Base-by-base conservation (phyloP, 2,797 vertebrate species). In the Fistularia tabacaria region DNA sequence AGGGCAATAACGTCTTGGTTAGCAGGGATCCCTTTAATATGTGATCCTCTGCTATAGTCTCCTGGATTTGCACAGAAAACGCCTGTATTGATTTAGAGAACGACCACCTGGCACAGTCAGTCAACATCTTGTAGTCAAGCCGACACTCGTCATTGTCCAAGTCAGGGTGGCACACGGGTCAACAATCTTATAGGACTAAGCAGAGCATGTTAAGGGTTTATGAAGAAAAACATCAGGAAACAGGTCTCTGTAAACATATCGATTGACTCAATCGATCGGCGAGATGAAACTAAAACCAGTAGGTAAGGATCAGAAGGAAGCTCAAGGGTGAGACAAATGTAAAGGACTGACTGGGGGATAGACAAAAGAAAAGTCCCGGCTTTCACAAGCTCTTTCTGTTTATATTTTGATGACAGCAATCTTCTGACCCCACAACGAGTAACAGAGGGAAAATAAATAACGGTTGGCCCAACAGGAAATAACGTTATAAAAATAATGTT, bases 401-500 rank as follows among this genome's bases (percentile, higher is more conserved):
- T 77, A 76, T 81, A 73, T 74, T 79, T 74, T 67, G 82, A 83
- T 70, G 66, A 68, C 73, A 36, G 76, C 83, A 74, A 59, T 71
- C 54, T 36, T 52, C 58, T 82, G 83, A 84, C 81, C 82, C 71
- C 71, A 83, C 71, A 66, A 69, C 62, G 73, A 46, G 61, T 60
- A 74, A 66, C 63, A 69, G 62, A 71, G 68, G 62, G 66, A 73
- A 81, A 85, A 83, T 72, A 85, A 87, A 83, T 81, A 87, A 78
- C 79, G 73, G 72, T 74, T 62, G 64, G 62, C 9, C 65, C 54
- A 76, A 82, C 77, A 89, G 89, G 91, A 93, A 92, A 92, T 83
- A 93, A 90, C 82, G 74, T 88, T 93, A 93, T 87, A 75, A 81
- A 92, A 89, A 82, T 57, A 48, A 88, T 87, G 83, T 83, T 88